Evolutionary conservation across 2,113 vertebrate genomes (phyloP).

Genomic region (Lathamus discolor): DNA sequence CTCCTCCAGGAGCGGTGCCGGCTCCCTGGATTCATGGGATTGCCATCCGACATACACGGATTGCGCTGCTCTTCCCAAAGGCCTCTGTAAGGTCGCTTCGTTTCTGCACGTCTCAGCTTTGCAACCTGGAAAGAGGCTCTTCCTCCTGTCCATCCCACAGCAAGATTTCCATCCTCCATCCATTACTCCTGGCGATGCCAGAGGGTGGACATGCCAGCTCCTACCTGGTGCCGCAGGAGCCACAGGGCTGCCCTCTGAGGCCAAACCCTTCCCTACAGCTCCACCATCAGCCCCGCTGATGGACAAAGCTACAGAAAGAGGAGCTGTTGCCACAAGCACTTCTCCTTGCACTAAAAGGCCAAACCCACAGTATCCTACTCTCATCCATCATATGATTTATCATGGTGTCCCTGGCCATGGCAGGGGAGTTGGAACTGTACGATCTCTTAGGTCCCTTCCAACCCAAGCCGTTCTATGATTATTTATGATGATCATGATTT

Average conservation of each 20-base stretch:
- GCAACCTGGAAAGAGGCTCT: not conserved
- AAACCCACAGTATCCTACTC: not conserved
- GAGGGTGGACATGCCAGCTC: not conserved
- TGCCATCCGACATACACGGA: not conserved
- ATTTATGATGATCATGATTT: not conserved
- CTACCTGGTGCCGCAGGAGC: not conserved
- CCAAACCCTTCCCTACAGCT: not conserved
- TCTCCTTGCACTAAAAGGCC: not conserved
- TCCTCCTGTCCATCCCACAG: not conserved
- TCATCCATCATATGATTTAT: not conserved
- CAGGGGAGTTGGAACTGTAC: not conserved
- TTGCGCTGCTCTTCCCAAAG: not conserved
- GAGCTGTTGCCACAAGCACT: not conserved
- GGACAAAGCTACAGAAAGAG: not conserved
- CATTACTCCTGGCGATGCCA: not conserved
- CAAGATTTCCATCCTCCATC: not conserved
- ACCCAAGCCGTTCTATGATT: not conserved
- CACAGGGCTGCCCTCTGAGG: not conserved
- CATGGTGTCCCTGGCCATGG: not conserved
- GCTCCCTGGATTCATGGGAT: fast-evolving
- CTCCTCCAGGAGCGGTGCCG: not conserved
- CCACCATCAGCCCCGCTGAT: fast-evolving
- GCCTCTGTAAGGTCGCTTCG: not conserved
- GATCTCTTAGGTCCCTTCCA: not conserved
- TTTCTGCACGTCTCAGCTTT: not conserved